A percentile compares a stretch with the other conserved stretches of the same genome.
Conservation (phyloP, 2,113 vertebrate genomes). For the Dicentrarchus labrax region DNA sequence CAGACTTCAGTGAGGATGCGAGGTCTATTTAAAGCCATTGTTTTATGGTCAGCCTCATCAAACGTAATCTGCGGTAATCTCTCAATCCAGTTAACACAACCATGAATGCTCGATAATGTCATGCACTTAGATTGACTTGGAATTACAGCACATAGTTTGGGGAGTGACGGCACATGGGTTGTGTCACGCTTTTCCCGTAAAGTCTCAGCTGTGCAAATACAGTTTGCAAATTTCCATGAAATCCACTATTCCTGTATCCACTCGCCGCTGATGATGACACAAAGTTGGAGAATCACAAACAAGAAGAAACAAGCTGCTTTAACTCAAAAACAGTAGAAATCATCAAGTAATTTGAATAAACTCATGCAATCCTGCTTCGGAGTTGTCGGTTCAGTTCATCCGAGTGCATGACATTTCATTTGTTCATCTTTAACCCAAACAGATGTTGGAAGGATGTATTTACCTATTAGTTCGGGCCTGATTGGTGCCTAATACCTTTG, state of each 20-base stretch:
- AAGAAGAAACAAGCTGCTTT: background rate
- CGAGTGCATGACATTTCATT: background rate
- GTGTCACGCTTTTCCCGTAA: background rate
- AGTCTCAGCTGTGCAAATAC: background rate
- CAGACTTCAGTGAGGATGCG: constrained; percentile 12
- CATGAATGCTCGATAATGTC: constrained; percentile 18
- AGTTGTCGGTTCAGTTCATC: background rate
- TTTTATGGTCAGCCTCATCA: constrained; percentile 36
- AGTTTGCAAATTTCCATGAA: constrained; percentile 8
- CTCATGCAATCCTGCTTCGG: constrained; percentile 17
- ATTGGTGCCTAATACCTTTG: constrained; percentile 49
- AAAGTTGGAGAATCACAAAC: background rate
- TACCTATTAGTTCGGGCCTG: constrained; percentile 40
- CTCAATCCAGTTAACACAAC: constrained; percentile 60
- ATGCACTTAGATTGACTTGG: background rate
- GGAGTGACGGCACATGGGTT: constrained; percentile 10
- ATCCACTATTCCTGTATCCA: background rate
- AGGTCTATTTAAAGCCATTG: constrained; percentile 32
- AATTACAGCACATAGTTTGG: background rate
- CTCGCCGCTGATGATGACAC: background rate
- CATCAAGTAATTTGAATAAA: background rate
- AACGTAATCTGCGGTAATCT: constrained; percentile 60
- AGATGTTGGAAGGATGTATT: constrained; percentile 53
- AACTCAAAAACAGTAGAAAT: background rate
- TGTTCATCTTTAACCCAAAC: constrained; percentile 28